Percentiles rank a stretch among this genome's conserved stretches.
Conservation (phyloP, 30 jellyfish, hydroid and myxozoan species). For the Aurelia aurita region DNA sequence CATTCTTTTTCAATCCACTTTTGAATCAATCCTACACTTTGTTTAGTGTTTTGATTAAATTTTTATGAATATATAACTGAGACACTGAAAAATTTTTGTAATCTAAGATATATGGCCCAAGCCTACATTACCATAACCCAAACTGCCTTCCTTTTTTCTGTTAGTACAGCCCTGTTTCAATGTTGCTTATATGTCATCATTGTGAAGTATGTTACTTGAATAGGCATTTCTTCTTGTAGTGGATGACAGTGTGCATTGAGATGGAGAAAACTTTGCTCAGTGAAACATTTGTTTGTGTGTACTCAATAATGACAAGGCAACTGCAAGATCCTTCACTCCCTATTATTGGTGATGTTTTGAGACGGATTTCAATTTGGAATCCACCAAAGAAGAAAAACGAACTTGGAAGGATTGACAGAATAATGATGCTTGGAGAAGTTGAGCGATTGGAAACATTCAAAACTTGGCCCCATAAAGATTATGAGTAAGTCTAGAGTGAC, state of each 20-base stretch:
- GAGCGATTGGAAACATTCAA: slow-evolving; percentile 82
- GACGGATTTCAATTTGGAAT: slow-evolving; percentile 68
- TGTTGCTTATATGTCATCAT: no score
- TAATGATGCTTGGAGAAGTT: slow-evolving; percentile 87
- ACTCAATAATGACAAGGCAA: slow-evolving; percentile 64
- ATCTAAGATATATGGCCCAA: no score
- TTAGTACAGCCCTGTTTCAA: no score
- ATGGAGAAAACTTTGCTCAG: slow-evolving; percentile 67
- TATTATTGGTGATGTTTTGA: slow-evolving; percentile 84
- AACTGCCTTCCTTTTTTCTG: no score
- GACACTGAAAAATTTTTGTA: no score
- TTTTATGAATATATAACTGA: no score
- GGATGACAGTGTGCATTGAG: slow-evolving; percentile 86
- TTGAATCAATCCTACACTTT: no score
- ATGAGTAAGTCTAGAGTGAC: slow-evolving; percentile 55
- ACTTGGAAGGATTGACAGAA: slow-evolving; percentile 60
- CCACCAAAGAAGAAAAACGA: slow-evolving; percentile 57
- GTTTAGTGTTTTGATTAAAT: no score
- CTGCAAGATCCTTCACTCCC: slow-evolving; percentile 90
- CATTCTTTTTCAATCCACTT: no score
- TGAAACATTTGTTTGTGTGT: slow-evolving; percentile 63
- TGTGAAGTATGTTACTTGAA: no score
- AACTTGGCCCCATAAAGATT: slow-evolving; percentile 90
- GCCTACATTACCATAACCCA: no score
- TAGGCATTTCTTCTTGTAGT: slow-evolving; percentile 37